These are phyloP conservation scores for Agrochola circellaris DNA, from an alignment of 2,888 invertebrate species.

Conservation along the genomic window DNA sequence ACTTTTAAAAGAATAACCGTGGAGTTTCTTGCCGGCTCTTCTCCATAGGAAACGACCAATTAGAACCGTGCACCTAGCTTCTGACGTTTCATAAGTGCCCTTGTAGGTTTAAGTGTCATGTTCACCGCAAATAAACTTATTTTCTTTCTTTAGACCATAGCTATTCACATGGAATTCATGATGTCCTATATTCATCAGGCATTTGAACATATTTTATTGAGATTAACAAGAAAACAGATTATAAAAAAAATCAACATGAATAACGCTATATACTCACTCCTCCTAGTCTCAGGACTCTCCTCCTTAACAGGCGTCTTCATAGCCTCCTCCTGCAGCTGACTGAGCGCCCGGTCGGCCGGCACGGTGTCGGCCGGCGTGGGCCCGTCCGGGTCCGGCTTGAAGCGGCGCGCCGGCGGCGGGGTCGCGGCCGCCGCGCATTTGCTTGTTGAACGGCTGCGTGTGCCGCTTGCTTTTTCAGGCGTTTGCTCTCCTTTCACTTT, in stretches of 20 bases:
- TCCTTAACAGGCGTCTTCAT: slow-evolving; percentile 79
- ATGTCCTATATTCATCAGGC: not conserved
- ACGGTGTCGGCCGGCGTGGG: slow-evolving; percentile 58
- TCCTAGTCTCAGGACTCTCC: slow-evolving; percentile 80
- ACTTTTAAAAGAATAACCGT: too few relatives aligned
- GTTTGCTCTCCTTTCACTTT: slow-evolving; percentile 87
- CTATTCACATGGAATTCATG: not conserved
- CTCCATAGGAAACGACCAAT: too few relatives aligned
- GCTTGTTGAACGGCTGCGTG: slow-evolving; percentile 79
- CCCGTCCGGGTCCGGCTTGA: slow-evolving; percentile 83
- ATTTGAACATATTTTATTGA: not conserved
- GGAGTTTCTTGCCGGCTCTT: too few relatives aligned
- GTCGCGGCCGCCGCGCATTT: slow-evolving; percentile 81
- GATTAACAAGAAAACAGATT: too few relatives aligned
- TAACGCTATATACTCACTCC: slow-evolving; percentile 76
- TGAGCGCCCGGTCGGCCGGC: slow-evolving; percentile 31
- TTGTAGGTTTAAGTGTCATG: too few relatives aligned
- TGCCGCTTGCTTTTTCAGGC: slow-evolving; percentile 81
- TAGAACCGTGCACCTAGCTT: too few relatives aligned
- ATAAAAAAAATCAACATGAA: not conserved
- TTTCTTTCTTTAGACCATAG: not conserved
- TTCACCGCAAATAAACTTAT: too few relatives aligned
- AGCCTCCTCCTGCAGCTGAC: slow-evolving; percentile 59
- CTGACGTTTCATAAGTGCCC: too few relatives aligned
- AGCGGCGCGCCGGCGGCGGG: slow-evolving; percentile 81